Conservation (phyloP, 2,888 invertebrate genomes). For the Rhabditoides inermis region DNA sequence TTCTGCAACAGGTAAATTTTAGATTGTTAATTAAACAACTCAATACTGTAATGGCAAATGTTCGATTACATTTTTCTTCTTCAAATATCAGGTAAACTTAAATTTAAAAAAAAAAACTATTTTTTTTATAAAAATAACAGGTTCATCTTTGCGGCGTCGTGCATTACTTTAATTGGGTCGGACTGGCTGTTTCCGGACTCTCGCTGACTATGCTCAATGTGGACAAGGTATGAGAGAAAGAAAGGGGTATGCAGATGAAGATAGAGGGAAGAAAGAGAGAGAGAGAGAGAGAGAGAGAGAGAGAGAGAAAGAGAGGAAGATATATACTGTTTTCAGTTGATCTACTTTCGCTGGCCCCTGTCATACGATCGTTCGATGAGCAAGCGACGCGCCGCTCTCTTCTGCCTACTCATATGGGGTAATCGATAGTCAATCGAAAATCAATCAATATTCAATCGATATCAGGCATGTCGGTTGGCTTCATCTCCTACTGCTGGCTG, state of each 20-base stretch:
- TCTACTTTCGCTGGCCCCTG: constrained; percentile 51
- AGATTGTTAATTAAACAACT: too few relatives aligned
- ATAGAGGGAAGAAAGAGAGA: too few relatives aligned
- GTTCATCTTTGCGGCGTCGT: constrained; percentile 44
- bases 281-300: too few relatives aligned
- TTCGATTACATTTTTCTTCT: too few relatives aligned
- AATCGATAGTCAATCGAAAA: background rate
- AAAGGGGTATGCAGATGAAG: background rate
- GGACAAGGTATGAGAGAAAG: constrained; percentile 31
- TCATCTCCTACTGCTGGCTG: constrained; percentile 51
- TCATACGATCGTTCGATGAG: constrained; percentile 51
- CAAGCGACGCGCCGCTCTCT: constrained; percentile 40
- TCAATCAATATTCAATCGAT: background rate
- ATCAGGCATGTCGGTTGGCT: constrained; percentile 22
- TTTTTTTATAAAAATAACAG: constrained; percentile 6
- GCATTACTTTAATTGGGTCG: constrained; percentile 50
- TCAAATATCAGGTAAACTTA: too few relatives aligned
- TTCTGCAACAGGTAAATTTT: constrained; percentile 45
- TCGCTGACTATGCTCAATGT: constrained; percentile 49
- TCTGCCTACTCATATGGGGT: constrained; percentile 48
- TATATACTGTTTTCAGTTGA: constrained; percentile 33
- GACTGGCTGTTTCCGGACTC: constrained; percentile 48
- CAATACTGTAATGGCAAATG: too few relatives aligned
- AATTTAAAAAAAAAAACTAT: too few relatives aligned
- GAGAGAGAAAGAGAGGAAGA: too few relatives aligned